Conservation (phyloP, 2,113 vertebrate genomes). For the Apus apus region DNA sequence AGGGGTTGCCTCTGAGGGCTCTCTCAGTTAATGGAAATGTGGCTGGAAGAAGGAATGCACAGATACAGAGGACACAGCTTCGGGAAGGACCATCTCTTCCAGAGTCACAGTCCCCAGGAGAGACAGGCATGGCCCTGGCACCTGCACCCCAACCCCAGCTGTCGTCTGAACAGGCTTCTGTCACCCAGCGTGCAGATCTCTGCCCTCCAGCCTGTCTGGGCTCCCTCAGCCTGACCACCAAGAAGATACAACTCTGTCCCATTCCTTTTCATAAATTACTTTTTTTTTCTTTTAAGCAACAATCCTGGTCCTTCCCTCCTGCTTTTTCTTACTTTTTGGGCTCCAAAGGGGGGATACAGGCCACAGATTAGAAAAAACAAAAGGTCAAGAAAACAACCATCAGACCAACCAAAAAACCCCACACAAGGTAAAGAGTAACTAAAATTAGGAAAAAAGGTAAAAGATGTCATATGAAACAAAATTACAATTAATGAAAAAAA, state of each 20-base stretch:
- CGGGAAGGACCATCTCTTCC: neutral
- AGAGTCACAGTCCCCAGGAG: neutral
- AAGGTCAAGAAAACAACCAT: neutral
- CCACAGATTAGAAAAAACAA: neutral
- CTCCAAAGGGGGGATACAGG: neutral
- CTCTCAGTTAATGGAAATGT: conserved; percentile 33
- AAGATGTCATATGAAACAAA: neutral
- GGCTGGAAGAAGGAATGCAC: neutral
- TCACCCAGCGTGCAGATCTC: rapidly evolving
- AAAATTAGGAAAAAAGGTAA: neutral
- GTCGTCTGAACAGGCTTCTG: no score
- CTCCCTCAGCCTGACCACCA: neutral
- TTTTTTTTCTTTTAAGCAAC: no score
- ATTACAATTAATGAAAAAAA: neutral
- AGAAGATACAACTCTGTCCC: rapidly evolving
- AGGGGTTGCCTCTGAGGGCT: conserved; percentile 54
- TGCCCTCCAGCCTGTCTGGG: rapidly evolving
- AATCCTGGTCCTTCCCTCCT: no score
- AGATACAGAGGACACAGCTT: neutral
- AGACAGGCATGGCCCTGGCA: neutral
- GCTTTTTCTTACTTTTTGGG: no score
- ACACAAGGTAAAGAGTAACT: neutral
- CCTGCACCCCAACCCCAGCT: rapidly evolving
- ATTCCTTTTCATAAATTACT: rapidly evolving
- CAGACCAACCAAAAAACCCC: neutral